These are phyloP conservation scores for Bufo bufo DNA, from an alignment of 2,113 vertebrate species.

Conservation along the genomic window DNA sequence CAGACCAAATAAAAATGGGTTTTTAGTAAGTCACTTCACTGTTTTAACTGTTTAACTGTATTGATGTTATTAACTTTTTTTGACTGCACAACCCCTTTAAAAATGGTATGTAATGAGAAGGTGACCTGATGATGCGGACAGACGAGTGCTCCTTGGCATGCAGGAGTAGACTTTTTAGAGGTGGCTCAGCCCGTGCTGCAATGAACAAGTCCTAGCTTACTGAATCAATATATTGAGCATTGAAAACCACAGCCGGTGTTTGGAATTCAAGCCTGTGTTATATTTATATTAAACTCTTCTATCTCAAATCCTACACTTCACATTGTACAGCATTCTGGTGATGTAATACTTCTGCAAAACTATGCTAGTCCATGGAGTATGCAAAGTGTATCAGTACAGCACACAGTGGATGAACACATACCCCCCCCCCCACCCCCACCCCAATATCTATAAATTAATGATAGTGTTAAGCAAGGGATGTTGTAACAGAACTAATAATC, in stretches of 20 bases:
- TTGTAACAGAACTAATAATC: too few species aligned
- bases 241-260: not conserved
- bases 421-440: too few species aligned
- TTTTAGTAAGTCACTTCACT: too few species aligned
- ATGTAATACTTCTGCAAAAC: not conserved
- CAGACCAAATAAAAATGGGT: too few species aligned
- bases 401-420: not conserved
- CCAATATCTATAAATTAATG: too few species aligned
- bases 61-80: too few species aligned
- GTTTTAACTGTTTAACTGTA: too few species aligned
- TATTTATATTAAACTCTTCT: not conserved
- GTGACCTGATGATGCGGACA: not conserved
- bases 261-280: not conserved
- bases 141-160: not conserved
- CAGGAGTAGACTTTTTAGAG: not conserved
- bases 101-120: not conserved
- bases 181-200: not conserved
- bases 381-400: not conserved
- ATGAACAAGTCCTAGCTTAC: not conserved
- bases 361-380: not conserved
- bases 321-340: not conserved
- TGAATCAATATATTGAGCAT: slow-evolving; percentile 24
- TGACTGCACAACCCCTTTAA: not conserved
- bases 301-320: not conserved
- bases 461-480: too few species aligned